Evolutionary conservation across 2,888 invertebrate species (phyloP).

Genomic region (Cephonodes hylas): DNA sequence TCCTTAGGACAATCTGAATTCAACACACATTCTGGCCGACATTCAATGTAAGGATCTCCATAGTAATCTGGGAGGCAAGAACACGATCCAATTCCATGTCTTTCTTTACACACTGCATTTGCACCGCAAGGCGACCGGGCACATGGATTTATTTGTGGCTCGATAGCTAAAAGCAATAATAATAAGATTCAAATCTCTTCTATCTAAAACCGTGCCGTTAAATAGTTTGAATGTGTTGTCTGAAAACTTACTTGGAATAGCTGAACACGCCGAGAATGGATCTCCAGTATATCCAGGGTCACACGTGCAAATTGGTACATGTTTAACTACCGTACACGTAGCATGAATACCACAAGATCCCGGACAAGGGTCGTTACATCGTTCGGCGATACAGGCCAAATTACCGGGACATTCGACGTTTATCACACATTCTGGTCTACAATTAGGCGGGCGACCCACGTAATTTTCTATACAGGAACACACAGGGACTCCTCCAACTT

Average conservation of each 20-base stretch:
- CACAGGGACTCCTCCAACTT: slow-evolving; percentile 84
- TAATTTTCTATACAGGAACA: slow-evolving; percentile 89
- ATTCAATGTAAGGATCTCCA: slow-evolving; percentile 92
- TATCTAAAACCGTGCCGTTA: not conserved
- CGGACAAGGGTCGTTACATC: slow-evolving; percentile 87
- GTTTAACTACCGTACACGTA: slow-evolving; percentile 85
- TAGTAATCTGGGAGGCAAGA: slow-evolving; percentile 90
- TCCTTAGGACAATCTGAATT: slow-evolving; percentile 90
- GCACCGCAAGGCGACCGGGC: slow-evolving; percentile 92
- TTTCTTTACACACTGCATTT: slow-evolving; percentile 91
- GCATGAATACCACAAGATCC: slow-evolving; percentile 89
- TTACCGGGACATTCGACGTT: slow-evolving; percentile 87
- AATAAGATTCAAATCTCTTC: not conserved
- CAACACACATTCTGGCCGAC: slow-evolving; percentile 93
- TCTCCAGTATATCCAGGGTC: slow-evolving; percentile 87
- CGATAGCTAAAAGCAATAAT: slow-evolving; percentile 69
- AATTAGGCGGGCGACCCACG: slow-evolving; percentile 89
- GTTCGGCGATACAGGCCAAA: slow-evolving; percentile 86
- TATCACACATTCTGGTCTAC: slow-evolving; percentile 88
- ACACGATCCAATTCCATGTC: slow-evolving; percentile 90
- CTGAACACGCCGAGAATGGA: slow-evolving; percentile 88
- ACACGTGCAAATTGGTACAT: slow-evolving; percentile 88
- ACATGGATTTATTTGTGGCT: slow-evolving; percentile 84
- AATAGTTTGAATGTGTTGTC: not conserved
- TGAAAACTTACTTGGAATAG: slow-evolving; percentile 78